Percentiles rank a stretch among this genome's conserved stretches.
These are phyloP conservation scores for Boleophthalmus pectinirostris DNA, from an alignment of 2,113 vertebrate species.

Conservation along the genomic window DNA sequence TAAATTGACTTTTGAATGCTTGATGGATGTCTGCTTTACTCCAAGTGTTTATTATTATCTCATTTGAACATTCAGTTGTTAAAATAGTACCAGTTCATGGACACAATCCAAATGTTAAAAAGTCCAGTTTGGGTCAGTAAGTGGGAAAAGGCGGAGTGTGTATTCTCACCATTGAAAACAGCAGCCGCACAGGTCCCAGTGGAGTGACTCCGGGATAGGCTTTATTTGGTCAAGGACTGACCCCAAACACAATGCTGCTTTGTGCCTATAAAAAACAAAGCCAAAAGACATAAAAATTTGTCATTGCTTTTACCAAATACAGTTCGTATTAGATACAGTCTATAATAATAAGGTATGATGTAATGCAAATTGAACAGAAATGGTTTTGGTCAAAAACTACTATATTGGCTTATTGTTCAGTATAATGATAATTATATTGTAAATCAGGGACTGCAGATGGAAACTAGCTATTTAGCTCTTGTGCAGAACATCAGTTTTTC, in stretches of 20 bases:
- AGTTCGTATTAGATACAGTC: not conserved
- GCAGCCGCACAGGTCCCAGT: constrained; percentile 31
- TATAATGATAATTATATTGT: no score
- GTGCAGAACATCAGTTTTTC: no score
- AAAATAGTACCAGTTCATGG: not conserved
- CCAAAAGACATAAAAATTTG: not conserved
- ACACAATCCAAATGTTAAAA: constrained; percentile 7
- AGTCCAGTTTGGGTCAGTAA: constrained; percentile 30
- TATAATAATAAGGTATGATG: not conserved
- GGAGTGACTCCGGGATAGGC: constrained; percentile 22
- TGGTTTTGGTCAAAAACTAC: no score
- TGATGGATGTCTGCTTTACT: constrained; percentile 1
- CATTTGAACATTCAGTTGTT: not conserved
- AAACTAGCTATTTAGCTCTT: no score
- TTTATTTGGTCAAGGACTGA: constrained; percentile 17
- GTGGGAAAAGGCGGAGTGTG: constrained; percentile 47
- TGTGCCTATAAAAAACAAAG: constrained; percentile 5
- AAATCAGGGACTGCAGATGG: no score
- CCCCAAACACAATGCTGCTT: constrained; percentile 7
- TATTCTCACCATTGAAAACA: constrained; percentile 51
- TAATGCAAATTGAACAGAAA: not conserved
- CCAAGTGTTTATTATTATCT: not conserved
- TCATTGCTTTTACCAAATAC: not conserved
- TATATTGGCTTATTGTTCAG: no score
- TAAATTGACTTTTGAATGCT: not conserved